A percentile compares a stretch with the other conserved stretches of the same genome.
Conservation (phyloP, 2,888 invertebrate species). For the Nephrotoma guestfalica region DNA sequence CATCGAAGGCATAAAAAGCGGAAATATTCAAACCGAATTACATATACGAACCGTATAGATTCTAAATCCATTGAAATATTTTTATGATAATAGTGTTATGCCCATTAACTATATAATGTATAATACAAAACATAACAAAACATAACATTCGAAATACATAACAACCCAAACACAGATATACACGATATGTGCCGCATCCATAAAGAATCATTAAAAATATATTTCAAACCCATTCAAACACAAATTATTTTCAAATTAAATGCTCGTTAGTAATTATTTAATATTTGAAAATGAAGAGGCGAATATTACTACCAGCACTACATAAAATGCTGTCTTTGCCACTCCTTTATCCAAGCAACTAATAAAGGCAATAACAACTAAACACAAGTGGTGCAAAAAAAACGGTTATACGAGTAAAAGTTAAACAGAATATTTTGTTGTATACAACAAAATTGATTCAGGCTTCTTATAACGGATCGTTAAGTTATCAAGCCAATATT, state of each 20-base stretch:
- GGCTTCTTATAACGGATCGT: background rate
- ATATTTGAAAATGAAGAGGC: background rate
- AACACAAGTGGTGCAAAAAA: too few species aligned
- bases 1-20: too few species aligned
- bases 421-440: background rate
- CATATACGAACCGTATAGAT: background rate
- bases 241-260: background rate
- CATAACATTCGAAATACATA: background rate
- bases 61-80: background rate
- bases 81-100: background rate
- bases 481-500: background rate
- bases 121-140: background rate
- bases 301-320: background rate
- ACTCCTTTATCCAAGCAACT: background rate
- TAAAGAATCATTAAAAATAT: background rate
- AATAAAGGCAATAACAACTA: background rate
- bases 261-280: background rate
- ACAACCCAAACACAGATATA: background rate
- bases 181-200: background rate
- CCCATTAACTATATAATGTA: too few species aligned
- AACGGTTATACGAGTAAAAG: background rate
- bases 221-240: background rate
- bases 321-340: too few species aligned
- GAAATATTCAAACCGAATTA: background rate
- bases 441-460: background rate